A percentile compares a stretch with the other conserved stretches of the same genome.
Evolutionary conservation across 2,797 vertebrate genomes (phyloP).

Genomic region (Linurgus olivaceus): DNA sequence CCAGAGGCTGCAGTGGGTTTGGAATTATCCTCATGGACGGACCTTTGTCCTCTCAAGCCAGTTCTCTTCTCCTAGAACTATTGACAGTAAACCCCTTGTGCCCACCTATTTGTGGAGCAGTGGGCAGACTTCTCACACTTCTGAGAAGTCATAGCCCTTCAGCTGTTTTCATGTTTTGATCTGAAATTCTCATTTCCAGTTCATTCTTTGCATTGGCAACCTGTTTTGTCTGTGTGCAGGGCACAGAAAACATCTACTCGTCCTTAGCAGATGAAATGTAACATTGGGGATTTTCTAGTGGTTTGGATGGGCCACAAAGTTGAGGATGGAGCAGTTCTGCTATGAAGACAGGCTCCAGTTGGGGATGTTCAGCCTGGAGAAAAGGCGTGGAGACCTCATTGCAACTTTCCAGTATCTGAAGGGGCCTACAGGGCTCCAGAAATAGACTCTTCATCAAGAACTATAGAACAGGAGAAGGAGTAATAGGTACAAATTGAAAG

Average conservation of each 20-base stretch:
- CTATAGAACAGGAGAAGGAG: not conserved
- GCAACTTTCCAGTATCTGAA: not conserved
- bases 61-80: not conserved
- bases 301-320: not conserved
- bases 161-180: not conserved
- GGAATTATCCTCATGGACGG: not conserved
- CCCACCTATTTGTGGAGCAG: not conserved
- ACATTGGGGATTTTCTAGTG: not conserved
- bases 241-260: fast-evolving
- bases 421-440: not conserved
- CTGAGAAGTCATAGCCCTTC: fast-evolving
- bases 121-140: not conserved
- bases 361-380: not conserved
- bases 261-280: not conserved
- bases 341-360: not conserved
- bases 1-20: fast-evolving
- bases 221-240: no score
- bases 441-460: not conserved
- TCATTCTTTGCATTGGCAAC: not conserved
- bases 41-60: not conserved
- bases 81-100: fast-evolving
- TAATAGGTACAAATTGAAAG: not conserved
- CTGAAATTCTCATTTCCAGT: not conserved
- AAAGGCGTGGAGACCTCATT: not conserved
- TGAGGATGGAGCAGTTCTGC: not conserved